Percentiles rank a stretch among this genome's conserved stretches.
These are phyloP conservation scores for Rhodeus uyekii DNA, from an alignment of 2,797 vertebrate species.

Conservation along the genomic window DNA sequence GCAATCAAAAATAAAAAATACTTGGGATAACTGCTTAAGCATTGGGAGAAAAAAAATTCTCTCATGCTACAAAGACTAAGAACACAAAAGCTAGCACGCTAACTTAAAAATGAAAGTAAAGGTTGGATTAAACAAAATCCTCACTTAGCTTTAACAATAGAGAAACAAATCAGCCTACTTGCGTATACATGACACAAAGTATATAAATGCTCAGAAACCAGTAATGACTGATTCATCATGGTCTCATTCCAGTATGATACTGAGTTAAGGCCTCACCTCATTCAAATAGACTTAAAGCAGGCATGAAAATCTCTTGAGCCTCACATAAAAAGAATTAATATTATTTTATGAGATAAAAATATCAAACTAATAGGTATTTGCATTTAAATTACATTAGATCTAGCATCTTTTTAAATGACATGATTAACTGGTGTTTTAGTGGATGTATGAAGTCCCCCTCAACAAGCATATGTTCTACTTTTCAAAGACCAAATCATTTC, in stretches of 20 bases:
- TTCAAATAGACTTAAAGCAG: neutral
- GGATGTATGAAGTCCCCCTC: neutral
- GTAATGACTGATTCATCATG: conserved; percentile 2
- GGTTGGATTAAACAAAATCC: conserved; percentile 22
- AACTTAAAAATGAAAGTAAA: conserved; percentile 30
- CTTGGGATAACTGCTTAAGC: conserved; percentile 48
- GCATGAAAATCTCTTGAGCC: neutral
- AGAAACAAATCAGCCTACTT: conserved; percentile 21
- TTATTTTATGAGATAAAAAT: neutral
- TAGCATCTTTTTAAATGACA: neutral
- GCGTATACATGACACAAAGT: conserved; percentile 8
- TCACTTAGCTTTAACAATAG: conserved; percentile 24
- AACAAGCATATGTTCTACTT: neutral
- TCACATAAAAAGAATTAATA: neutral
- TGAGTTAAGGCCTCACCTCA: neutral
- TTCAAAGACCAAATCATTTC: neutral
- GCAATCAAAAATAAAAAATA: conserved; percentile 48
- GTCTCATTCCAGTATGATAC: neutral
- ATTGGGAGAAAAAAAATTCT: conserved; percentile 25
- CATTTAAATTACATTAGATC: neutral
- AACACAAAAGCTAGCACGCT: conserved; percentile 39
- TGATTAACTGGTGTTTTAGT: no score
- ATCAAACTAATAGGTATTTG: neutral
- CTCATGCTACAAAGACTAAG: conserved; percentile 26
- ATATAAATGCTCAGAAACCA: conserved; percentile 15